Conservation (phyloP, 1,140 invertebrate genomes). For the Brachionus angularis region DNA sequence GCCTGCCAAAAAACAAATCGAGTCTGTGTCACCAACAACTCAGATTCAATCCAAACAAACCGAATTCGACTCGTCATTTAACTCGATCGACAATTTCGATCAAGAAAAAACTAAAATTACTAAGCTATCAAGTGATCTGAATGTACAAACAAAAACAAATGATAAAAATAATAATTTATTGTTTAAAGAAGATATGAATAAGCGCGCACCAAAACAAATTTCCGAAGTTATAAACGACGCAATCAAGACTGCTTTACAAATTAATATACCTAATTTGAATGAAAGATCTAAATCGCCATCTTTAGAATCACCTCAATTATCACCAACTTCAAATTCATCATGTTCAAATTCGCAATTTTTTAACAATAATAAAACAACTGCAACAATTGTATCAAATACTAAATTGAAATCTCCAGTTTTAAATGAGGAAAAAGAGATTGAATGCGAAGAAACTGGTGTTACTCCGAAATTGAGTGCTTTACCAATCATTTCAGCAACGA, state of each 20-base stretch:
- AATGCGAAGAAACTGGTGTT: too few species aligned
- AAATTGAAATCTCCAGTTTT: too few species aligned
- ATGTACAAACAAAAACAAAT: too few species aligned
- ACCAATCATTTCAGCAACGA: too few species aligned
- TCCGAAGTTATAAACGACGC: conserved; percentile 24
- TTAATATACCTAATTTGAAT: not conserved
- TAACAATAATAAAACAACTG: too few species aligned
- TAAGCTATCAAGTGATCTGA: too few species aligned
- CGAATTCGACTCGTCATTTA: not conserved
- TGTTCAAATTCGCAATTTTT: conserved; percentile 18
- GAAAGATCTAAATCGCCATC: not conserved
- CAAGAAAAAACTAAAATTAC: conserved; percentile 34
- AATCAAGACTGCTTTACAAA: conserved; percentile 2
- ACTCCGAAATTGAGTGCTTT: too few species aligned
- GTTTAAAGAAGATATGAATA: too few species aligned
- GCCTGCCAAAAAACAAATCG: conserved; percentile 6
- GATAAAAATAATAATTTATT: too few species aligned
- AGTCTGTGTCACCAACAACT: not conserved
- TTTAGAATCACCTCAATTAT: conserved; percentile 9
- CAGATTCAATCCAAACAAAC: not conserved
- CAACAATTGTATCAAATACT: too few species aligned
- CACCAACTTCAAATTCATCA: conserved; percentile 9
- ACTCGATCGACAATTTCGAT: conserved; percentile 19
- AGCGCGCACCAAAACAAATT: conserved; percentile 11
- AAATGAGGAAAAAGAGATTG: too few species aligned